Percentiles rank a stretch among this genome's conserved stretches.
These are phyloP conservation scores for Rotaria sp. DNA, from an alignment of 2,888 invertebrate species.

Conservation along the genomic window DNA sequence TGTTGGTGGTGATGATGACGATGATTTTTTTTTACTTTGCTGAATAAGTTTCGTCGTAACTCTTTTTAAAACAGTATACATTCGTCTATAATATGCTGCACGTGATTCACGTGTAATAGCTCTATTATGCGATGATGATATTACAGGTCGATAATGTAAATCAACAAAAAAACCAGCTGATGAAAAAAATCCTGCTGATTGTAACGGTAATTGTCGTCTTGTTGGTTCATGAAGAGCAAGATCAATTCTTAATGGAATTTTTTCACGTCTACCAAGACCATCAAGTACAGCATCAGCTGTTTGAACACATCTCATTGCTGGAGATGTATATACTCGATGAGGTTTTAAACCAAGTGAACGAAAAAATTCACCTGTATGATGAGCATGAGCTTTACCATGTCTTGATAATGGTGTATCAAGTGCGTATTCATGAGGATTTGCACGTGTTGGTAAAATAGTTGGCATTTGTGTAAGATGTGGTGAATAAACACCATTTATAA, in stretches of 20 bases:
- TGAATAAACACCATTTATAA: not conserved
- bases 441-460: not conserved
- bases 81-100: not conserved
- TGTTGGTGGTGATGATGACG: not conserved
- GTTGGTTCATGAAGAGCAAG: constrained; percentile 19
- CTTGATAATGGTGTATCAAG: constrained; percentile 17
- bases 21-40: not conserved
- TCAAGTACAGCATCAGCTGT: constrained; percentile 1
- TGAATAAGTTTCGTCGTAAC: not conserved
- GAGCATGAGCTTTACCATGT: constrained; percentile 17
- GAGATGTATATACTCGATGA: not conserved
- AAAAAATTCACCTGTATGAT: constrained; percentile 30
- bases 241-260: not conserved
- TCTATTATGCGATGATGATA: not conserved
- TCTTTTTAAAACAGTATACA: not conserved
- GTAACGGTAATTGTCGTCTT: not conserved
- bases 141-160: not conserved
- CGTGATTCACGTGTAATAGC: not conserved
- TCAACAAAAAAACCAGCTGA: not conserved
- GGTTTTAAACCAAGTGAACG: not conserved
- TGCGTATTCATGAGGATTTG: constrained; percentile 3
- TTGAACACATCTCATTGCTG: constrained; percentile 6
- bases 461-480: not conserved
- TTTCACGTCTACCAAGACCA: not conserved
- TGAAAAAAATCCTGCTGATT: not conserved